Evolutionary conservation across 1,140 invertebrate genomes (phyloP), one percentile per base, ranked within the genome.

Genomic region (Macrosteles quadrilineatus): DNA sequence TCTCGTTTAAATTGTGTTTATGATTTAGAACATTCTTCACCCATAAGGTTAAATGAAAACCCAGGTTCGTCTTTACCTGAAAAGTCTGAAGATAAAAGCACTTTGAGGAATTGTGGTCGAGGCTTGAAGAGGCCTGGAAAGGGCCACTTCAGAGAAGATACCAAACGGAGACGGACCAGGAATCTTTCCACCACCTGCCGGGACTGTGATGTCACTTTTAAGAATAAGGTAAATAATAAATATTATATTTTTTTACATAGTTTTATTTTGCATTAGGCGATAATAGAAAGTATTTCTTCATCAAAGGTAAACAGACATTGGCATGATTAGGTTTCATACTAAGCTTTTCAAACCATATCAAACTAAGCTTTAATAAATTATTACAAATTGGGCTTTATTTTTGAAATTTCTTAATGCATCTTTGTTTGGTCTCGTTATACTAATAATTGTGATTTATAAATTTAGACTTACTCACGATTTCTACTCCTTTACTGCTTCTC

Each of bases 201-300:
- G 1, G 40, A 66, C 21, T 66, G 36, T 66, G 32, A 27, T 45
- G 11, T 66, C 9, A 14, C 17, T 9, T 66, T 66, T 45, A 45
- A 66, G 17, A 66, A 27, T 21, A 66, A 66, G 63, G 63, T 66
- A 66, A 27, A 19, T 1, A 57, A 57, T 53, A 57, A 11, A n/a
- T n/a, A n/a, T n/a, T n/a, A n/a, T 50, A 19, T 4, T 50, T 19
- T 43, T 9, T 43, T 9, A 43, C n/a, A 11, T 43, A 43, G 40
- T 43, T 43, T 43, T 43, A 43, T 9, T 43, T 43, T 43, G n/a
- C 9, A 43, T 11, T 11, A 43, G n/a, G 9, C n/a, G 40, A 43
- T 11, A 43, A n/a, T n/a, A n/a, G n/a, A n/a, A n/a, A n/a, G n/a
- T n/a, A n/a, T n/a, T n/a, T n/a, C n/a, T n/a, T n/a, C n/a, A n/a